A percentile compares a stretch with the other conserved stretches of the same genome.
Evolutionary conservation across 2,113 vertebrate genomes (phyloP).

Genomic region (Glaucomys volans): DNA sequence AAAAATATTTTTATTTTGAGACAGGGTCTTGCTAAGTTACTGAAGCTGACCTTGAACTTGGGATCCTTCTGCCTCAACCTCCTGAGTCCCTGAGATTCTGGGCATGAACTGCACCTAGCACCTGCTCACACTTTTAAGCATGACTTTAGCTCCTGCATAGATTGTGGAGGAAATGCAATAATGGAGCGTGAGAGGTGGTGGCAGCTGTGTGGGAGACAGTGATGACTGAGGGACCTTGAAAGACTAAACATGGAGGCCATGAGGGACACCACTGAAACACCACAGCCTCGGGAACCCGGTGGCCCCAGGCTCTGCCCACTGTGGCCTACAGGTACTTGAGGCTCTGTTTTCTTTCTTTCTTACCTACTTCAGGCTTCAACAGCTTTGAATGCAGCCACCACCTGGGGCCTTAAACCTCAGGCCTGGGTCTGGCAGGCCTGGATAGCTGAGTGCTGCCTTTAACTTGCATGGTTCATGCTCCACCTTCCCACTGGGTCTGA

Average conservation of each 20-base stretch:
- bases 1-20: neutral
- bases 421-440: too few relatives aligned
- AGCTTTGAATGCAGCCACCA: neutral
- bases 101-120: too few relatives aligned
- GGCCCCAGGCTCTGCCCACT: neutral
- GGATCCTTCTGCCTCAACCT: too few relatives aligned
- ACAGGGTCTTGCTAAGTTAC: too few relatives aligned
- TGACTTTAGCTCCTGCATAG: neutral
- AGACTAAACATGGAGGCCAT: neutral
- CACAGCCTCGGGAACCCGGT: fast-evolving
- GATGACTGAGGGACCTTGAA: neutral
- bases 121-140: neutral
- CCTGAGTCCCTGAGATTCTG: too few relatives aligned
- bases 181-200: neutral
- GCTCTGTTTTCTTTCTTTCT: neutral
- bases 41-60: too few relatives aligned
- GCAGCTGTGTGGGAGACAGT: neutral
- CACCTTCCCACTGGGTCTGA: neutral
- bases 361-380: neutral
- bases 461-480: neutral
- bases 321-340: neutral
- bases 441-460: neutral
- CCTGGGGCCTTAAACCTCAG: neutral
- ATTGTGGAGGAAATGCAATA: neutral
- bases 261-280: neutral